Base-by-base conservation (phyloP, 2,113 vertebrate genomes). In the Megaleporinus macrocephalus region DNA sequence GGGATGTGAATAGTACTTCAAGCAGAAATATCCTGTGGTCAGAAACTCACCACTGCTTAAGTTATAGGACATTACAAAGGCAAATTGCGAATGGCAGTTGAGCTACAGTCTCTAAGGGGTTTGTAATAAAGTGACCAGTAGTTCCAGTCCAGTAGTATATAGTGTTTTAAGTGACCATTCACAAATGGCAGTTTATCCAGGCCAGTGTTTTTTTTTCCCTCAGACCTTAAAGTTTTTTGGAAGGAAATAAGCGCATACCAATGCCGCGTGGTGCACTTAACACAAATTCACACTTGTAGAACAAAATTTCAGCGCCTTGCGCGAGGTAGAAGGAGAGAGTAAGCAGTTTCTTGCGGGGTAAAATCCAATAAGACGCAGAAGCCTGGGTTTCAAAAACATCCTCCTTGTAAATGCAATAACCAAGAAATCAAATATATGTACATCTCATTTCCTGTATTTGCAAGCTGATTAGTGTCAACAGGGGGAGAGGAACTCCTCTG, bases 371-470 rank as follows among this genome's bases (percentile, higher is more conserved):
- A 83, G 69, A 65, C 66, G 33, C 72, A 63, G 51, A 63, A 86
- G 61, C 72, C 57, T 10, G 29, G 41, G 47, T 83, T 81, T 70
- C 29, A 74, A 76, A 77, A 69, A 63, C 81, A 81, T 81, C 83
- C 72, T 79, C 75, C 63, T 80, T 29, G 76, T 83, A 85, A 87
- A 89, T 87, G 84, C 85, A 86, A 86, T 87, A 86, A 87, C 74
- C 69, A 65, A 77, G 70, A 87, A 85, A 87, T 89, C 80, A 89
- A 87, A 89, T 86, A 80, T 77, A 87, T 85, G 78, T 83, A 87
- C 81, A 85, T 85, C 86, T 87, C 78, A 87, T 87, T 89, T 81
- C 53, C 80, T 79, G 68, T 82, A 85, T 87, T 83, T 86, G 84
- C 81, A 84, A 82, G 73, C 79, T 85, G 83, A 89, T 87, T 84